phyloP scores from a whole-genome alignment of 2,888 invertebrate genomes.

The Timema cristinae region DNA sequence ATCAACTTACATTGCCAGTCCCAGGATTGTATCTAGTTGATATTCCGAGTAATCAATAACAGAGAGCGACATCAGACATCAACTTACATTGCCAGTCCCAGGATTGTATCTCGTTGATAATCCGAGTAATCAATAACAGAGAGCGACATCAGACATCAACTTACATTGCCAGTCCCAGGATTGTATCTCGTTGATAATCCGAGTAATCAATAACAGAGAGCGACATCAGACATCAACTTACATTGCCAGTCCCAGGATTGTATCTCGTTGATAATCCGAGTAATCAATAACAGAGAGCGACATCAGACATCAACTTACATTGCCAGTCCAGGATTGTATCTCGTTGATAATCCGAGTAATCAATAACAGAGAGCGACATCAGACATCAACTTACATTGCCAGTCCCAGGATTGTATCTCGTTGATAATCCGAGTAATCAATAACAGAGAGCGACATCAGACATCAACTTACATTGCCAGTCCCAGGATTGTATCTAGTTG shows the following conservation, averaged over 20 bases:
- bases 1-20: slow-evolving; percentile 48
- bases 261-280: slow-evolving; percentile 48
- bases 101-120: slow-evolving; percentile 50
- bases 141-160: slow-evolving; percentile 26
- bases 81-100: slow-evolving; percentile 51
- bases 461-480: slow-evolving; percentile 47
- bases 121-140: slow-evolving; percentile 36
- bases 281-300: slow-evolving; percentile 30
- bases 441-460: too few relatives aligned
- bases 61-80: background rate
- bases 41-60: slow-evolving; percentile 41
- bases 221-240: slow-evolving; percentile 36
- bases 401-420: slow-evolving; percentile 51
- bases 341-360: slow-evolving; percentile 45
- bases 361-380: too few relatives aligned
- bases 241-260: slow-evolving; percentile 52
- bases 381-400: slow-evolving; percentile 45
- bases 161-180: slow-evolving; percentile 52
- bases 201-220: slow-evolving; percentile 33
- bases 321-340: slow-evolving; percentile 51
- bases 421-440: slow-evolving; percentile 44
- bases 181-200: slow-evolving; percentile 49
- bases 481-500: slow-evolving; percentile 51
- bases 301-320: slow-evolving; percentile 42
- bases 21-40: slow-evolving; percentile 50